A percentile compares a stretch with the other conserved stretches of the same genome.
These are phyloP conservation scores for Plebejus anna DNA, from an alignment of 2,888 invertebrate species.

Conservation along the genomic window DNA sequence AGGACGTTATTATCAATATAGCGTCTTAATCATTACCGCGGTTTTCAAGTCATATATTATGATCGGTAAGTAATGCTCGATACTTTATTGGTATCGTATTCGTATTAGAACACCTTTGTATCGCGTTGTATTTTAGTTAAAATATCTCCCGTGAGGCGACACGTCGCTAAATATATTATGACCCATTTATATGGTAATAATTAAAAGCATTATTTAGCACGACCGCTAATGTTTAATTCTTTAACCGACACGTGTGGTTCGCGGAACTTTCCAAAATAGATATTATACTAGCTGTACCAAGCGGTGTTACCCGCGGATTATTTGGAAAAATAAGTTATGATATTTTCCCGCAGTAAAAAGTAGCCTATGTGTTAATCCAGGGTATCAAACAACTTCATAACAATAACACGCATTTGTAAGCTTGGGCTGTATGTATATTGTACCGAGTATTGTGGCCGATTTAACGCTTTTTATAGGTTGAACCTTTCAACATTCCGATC, in stretches of 20 bases:
- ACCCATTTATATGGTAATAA: slow-evolving; percentile 9
- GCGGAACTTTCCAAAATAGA: slow-evolving; percentile 13
- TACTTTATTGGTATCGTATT: not conserved
- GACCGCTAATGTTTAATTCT: slow-evolving; percentile 9
- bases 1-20: no score
- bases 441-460: not conserved
- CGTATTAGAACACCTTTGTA: not conserved
- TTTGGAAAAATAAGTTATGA: no score
- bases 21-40: no score
- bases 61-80: not conserved
- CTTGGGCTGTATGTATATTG: no score
- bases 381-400: no score
- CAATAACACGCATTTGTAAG: no score
- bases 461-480: slow-evolving; percentile 5
- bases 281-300: not conserved
- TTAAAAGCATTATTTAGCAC: slow-evolving; percentile 9
- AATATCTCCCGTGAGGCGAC: slow-evolving; percentile 27
- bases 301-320: no score
- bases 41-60: no score
- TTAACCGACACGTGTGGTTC: not conserved
- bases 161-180: not conserved
- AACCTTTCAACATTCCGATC: not conserved
- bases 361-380: no score
- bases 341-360: no score
- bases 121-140: slow-evolving; percentile 6